Evolutionary conservation across 2,113 vertebrate species (phyloP).

Genomic region (Alosa alosa): DNA sequence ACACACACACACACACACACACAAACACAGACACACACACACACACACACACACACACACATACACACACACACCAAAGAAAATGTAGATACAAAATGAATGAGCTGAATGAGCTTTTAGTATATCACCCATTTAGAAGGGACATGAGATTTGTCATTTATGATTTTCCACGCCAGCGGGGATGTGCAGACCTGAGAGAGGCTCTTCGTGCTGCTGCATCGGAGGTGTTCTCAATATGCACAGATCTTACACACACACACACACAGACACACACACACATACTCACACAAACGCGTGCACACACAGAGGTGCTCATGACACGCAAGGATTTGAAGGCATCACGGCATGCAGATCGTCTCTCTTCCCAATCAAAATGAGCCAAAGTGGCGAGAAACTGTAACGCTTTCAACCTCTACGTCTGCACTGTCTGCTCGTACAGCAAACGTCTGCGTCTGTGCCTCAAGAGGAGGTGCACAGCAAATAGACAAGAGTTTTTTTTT

Average conservation of each 20-base stretch:
- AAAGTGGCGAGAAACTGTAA: too few species aligned
- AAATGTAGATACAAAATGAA: background rate
- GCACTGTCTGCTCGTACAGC: too few species aligned
- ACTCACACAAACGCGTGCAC: background rate
- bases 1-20: too few species aligned
- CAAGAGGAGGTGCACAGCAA: too few species aligned
- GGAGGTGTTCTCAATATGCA: too few species aligned
- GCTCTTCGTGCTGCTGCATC: background rate
- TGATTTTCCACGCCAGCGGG: conserved; percentile 34
- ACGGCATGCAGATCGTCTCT: too few species aligned
- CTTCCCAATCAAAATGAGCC: too few species aligned
- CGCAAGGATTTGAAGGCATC: background rate
- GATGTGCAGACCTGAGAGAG: background rate
- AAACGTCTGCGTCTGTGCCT: too few species aligned
- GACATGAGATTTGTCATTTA: conserved; percentile 50
- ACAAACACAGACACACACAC: too few species aligned
- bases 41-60: too few species aligned
- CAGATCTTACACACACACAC: background rate
- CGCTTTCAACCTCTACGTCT: too few species aligned
- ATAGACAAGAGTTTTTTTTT: too few species aligned
- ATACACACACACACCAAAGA: background rate
- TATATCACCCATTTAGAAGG: conserved; percentile 48
- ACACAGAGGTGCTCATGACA: background rate
- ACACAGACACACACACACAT: background rate
- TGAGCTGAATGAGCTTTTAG: conserved; percentile 50